Evolutionary conservation across 2,113 vertebrate species (phyloP).

Genomic region (Coptodon bakossiorum): DNA sequence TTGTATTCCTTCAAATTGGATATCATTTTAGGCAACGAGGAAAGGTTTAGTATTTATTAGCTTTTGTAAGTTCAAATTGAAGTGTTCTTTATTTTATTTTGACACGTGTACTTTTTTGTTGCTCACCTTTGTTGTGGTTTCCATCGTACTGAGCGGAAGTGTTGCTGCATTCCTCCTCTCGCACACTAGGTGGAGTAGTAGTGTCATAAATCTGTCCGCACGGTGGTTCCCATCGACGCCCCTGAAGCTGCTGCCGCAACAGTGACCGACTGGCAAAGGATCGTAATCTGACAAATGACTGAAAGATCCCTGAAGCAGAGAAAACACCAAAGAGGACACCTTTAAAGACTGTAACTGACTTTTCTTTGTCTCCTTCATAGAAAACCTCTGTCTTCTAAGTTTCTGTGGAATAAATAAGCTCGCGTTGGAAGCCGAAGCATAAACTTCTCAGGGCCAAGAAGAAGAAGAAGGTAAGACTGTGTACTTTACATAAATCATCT

Average conservation of each 20-base stretch:
- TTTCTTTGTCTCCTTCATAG: slow-evolving; percentile 1
- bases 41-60: neutral
- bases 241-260: slow-evolving; percentile 11
- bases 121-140: neutral
- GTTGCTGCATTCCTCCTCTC: neutral
- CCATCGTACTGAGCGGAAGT: neutral
- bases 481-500: slow-evolving; percentile 33
- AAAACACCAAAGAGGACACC: neutral
- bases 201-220: slow-evolving; percentile 16
- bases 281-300: slow-evolving; percentile 39
- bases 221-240: slow-evolving; percentile 24
- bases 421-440: slow-evolving; percentile 1
- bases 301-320: neutral
- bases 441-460: neutral
- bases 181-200: slow-evolving; percentile 41
- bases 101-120: neutral
- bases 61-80: neutral
- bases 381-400: slow-evolving; percentile 2
- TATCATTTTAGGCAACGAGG: neutral
- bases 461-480: slow-evolving; percentile 42
- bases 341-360: neutral
- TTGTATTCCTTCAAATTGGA: neutral
- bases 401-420: neutral
- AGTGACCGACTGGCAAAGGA: slow-evolving; percentile 31
- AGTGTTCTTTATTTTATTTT: neutral